Base-by-base conservation (phyloP, 2,888 invertebrate species). In the Zele albiditarsus region DNA sequence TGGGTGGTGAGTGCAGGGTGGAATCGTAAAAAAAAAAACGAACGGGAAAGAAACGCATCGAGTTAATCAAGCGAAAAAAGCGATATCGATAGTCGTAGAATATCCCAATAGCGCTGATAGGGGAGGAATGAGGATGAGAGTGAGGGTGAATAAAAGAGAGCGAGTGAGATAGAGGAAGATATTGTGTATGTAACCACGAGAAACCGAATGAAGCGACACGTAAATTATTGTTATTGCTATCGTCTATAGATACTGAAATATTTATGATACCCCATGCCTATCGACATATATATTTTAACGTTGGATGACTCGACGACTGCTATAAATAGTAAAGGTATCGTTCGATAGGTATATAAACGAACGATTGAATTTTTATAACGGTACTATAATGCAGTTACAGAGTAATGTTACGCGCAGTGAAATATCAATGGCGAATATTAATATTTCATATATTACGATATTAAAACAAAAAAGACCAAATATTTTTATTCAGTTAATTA, bases 41-140 rank as follows among this genome's bases (percentile, higher is more conserved):
- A n/a, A n/a, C 72, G 67, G 42, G 68, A 25, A 53, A 58, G 14
- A 46, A 62, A 53, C 67, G 49, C 53, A 49, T 42, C 62, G 73
- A 81, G 80, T 79, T 79, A 82, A 82, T 82, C 81, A 80, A 79
- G 77, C 68, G 82, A 78, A 78, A 72, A 76, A 76, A 80, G 76
- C 76, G 82, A 82, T 82, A 82, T 78, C 80, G 75, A 79, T 79
- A 73, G 77, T 76, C 75, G 73, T 75, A 70, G 73, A 74, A 79
- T 77, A 80, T 79, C 76, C 69, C 28, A 46, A 65, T 57, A 53
- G 8, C 20, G 5, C 1, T 23, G 20, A 20, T n/a, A 16, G n/a
- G 4, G n/a, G 4, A 3, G 3, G n/a, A 46, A 5, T 4, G n/a
- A 42, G 42, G 14, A 14, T 65, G 58, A 49, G 53, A 62, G 67